These are phyloP conservation scores for Upupa epops DNA, from an alignment of 2,113 vertebrate genomes.

Conservation along the genomic window DNA sequence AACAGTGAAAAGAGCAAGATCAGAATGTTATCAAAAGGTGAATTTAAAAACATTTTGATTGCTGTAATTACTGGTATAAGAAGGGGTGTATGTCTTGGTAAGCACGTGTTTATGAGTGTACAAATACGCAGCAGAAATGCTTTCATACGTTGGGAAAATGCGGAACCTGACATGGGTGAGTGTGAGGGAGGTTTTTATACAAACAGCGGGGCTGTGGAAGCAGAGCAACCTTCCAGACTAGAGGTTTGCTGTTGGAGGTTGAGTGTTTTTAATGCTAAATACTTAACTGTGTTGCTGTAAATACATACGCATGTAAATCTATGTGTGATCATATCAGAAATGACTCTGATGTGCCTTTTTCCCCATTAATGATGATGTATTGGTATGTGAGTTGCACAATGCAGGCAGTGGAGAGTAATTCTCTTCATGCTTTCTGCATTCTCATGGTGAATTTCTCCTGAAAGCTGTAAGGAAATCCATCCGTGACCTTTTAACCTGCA, in stretches of 20 bases:
- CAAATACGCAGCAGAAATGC: neutral
- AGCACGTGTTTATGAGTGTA: neutral
- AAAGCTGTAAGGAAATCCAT: neutral
- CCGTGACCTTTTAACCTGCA: neutral
- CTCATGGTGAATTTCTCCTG: neutral
- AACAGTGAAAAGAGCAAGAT: slow-evolving; percentile 84
- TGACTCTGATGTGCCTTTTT: neutral
- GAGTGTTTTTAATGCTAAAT: neutral
- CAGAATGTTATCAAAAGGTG: slow-evolving; percentile 89
- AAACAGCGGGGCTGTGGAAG: neutral
- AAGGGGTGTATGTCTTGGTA: neutral
- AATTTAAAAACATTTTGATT: slow-evolving; percentile 58
- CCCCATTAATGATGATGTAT: neutral
- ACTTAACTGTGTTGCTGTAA: neutral
- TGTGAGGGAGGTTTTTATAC: neutral
- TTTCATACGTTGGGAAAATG: neutral
- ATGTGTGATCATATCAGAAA: neutral
- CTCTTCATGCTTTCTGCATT: neutral
- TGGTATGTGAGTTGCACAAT: neutral
- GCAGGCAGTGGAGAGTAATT: neutral
- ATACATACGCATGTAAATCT: neutral
- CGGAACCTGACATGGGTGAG: neutral
- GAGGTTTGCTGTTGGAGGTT: neutral
- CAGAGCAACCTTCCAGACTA: neutral
- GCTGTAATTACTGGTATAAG: neutral